These are phyloP conservation scores for Paragorgia papillata DNA, from an alignment of 92 coral and sea anemone species.

Conservation along the genomic window DNA sequence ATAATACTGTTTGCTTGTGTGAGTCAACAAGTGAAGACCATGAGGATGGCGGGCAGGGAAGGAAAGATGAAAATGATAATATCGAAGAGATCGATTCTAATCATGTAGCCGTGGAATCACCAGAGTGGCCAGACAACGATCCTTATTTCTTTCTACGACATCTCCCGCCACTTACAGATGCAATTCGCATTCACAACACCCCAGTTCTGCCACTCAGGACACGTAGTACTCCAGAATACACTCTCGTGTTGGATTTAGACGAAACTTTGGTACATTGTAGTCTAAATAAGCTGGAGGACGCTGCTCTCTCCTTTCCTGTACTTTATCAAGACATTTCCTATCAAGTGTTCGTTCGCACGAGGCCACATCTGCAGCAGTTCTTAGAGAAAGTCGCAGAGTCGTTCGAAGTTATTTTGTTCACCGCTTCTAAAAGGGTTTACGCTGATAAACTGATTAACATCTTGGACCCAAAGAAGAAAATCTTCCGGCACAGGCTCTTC, in stretches of 20 bases:
- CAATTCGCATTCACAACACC: slow-evolving; percentile 71
- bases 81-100: slow-evolving; percentile 71
- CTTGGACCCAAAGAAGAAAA: slow-evolving; percentile 87
- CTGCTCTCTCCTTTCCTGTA: slow-evolving; percentile 95
- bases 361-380: slow-evolving; percentile 93
- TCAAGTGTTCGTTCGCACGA: slow-evolving; percentile 96
- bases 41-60: slow-evolving; percentile 34
- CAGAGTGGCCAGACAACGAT: slow-evolving; percentile 88
- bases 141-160: slow-evolving; percentile 94
- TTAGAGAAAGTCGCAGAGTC: slow-evolving; percentile 81
- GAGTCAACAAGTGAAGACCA: slow-evolving; percentile 43
- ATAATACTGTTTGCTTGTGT: slow-evolving; percentile 45
- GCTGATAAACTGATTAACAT: slow-evolving; percentile 96
- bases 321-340: slow-evolving; percentile 92
- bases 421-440: slow-evolving; percentile 98
- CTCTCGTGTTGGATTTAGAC: slow-evolving; percentile 93
- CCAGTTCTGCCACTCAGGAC: slow-evolving; percentile 94
- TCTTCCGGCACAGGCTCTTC: slow-evolving; percentile 95
- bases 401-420: slow-evolving; percentile 96
- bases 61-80: slow-evolving; percentile 93
- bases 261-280: slow-evolving; percentile 99
- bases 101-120: slow-evolving; percentile 42
- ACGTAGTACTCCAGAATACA: slow-evolving; percentile 96
- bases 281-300: slow-evolving; percentile 95
- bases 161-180: slow-evolving; percentile 88